Conservation (phyloP, 2,113 vertebrate genomes). For the Trichechus manatus region DNA sequence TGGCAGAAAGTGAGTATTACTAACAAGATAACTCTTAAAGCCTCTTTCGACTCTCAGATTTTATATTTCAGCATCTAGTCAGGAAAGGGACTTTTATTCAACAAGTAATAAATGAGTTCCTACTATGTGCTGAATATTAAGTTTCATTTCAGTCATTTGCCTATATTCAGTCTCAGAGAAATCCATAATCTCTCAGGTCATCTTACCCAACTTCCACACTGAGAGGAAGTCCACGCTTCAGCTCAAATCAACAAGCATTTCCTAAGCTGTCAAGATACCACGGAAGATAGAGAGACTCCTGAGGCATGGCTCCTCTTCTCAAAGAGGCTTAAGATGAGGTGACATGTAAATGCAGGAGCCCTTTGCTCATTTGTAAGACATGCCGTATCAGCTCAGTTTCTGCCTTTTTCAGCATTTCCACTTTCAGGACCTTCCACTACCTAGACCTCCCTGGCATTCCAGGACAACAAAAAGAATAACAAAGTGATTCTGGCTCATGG, state of each 20-base stretch:
- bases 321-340: background rate
- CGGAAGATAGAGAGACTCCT: background rate
- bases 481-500: background rate
- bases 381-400: background rate
- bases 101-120: slow-evolving; percentile 3
- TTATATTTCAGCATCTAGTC: background rate
- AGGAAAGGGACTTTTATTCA: slow-evolving; percentile 17
- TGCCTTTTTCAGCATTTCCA: background rate
- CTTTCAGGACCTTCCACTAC: background rate
- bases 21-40: background rate
- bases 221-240: background rate
- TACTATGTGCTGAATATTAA: background rate
- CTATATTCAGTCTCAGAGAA: background rate
- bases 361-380: background rate
- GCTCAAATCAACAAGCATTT: background rate
- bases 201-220: background rate
- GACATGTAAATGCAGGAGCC: background rate
- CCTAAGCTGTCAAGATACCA: background rate
- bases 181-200: background rate
- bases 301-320: background rate
- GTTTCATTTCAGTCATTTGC: slow-evolving; percentile 8
- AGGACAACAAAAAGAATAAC: background rate
- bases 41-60: background rate
- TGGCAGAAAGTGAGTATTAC: background rate
- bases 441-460: background rate